Evolutionary conservation across 2,113 vertebrate genomes (phyloP).

Genomic region (Jacana jacana): DNA sequence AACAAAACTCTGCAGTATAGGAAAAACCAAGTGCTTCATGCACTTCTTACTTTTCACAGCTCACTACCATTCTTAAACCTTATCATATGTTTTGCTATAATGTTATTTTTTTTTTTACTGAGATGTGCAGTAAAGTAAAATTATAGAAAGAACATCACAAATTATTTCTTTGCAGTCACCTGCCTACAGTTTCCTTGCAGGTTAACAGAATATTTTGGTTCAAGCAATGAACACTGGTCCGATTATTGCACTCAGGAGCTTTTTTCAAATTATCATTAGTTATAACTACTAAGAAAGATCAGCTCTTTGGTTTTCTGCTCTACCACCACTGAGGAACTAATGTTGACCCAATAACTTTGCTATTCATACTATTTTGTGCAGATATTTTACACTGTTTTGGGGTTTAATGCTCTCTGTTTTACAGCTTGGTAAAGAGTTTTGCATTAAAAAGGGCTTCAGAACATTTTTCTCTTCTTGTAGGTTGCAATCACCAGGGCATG

Average conservation of each 20-base stretch:
- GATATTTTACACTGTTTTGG: neutral
- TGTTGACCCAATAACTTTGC: neutral
- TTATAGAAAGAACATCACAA: neutral
- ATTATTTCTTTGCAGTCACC: neutral
- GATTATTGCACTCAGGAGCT: neutral
- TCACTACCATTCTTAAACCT: neutral
- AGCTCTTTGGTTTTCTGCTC: neutral
- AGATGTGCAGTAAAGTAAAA: neutral
- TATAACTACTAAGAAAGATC: neutral
- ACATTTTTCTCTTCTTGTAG: neutral
- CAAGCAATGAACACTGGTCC: neutral
- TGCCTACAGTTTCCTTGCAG: neutral
- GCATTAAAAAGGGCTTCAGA: neutral
- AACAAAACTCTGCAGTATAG: neutral
- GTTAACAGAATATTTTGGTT: neutral
- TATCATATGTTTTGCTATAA: neutral
- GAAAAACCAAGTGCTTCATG: neutral
- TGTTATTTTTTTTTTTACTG: neutral
- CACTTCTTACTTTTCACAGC: neutral
- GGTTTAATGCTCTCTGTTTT: neutral
- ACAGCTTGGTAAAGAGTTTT: neutral
- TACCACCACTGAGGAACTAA: accelerated
- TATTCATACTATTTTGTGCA: neutral
- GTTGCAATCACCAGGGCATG: neutral
- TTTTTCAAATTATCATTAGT: neutral